A percentile compares a stretch with the other conserved stretches of the same genome.
phyloP scores from a whole-genome alignment of 1,140 invertebrate genomes.

The Papilio polytes region DNA sequence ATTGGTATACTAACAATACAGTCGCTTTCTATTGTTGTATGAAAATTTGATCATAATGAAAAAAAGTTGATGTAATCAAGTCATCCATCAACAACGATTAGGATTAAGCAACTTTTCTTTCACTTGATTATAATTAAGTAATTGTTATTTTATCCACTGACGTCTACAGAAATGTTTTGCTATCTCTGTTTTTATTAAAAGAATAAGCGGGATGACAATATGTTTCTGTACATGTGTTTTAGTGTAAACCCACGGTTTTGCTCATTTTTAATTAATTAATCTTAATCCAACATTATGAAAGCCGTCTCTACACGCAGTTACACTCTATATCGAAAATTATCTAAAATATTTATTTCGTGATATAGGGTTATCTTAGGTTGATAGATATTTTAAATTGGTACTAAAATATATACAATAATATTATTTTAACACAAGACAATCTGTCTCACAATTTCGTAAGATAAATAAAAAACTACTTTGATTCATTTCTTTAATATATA shows the following conservation, averaged over 20 bases:
- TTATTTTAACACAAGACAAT: background rate
- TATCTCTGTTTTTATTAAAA: no score
- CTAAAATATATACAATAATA: background rate
- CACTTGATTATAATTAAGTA: background rate
- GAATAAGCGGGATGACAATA: no score
- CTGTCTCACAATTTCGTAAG: background rate
- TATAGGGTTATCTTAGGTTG: conserved; percentile 6
- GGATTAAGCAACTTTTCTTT: background rate
- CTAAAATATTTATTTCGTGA: conserved; percentile 11
- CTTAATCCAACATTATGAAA: conserved; percentile 9
- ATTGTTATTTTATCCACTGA: no score
- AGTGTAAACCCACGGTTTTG: background rate
- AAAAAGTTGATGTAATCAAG: background rate
- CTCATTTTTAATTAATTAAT: conserved; percentile 7
- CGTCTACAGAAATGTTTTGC: no score
- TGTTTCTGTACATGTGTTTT: background rate
- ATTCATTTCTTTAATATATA: background rate
- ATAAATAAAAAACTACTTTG: background rate
- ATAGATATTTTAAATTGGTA: background rate
- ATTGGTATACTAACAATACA: background rate
- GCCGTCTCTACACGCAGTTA: background rate
- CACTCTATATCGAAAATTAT: conserved; percentile 4
- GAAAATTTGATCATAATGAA: background rate
- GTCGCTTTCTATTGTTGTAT: background rate
- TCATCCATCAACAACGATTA: background rate